Base-by-base conservation (phyloP, 2,888 invertebrate species). In the Tetranychus truncatus region DNA sequence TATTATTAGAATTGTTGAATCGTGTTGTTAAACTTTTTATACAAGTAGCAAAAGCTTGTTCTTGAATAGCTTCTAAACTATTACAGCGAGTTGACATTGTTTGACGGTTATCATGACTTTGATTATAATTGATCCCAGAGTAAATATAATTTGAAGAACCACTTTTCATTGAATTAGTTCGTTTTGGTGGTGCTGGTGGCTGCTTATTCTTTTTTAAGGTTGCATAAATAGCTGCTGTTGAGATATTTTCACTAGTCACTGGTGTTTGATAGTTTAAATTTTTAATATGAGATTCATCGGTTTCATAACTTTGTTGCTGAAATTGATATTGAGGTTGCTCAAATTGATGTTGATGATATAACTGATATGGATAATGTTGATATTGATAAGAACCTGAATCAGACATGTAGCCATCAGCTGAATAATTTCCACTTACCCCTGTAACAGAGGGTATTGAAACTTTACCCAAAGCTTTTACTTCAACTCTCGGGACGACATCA, bases 101-200 rank as follows among this genome's bases (percentile, higher is more conserved):
- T 34, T 21, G 71, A 21, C 15, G 21, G 24, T 24, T 71, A 9
- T 24, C 24, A 15, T 71, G 71, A 24, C 34, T 20, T 71, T 71
- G 71, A 15, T 71, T 15, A 24, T n/a, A 21, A n/a, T 21, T 71
- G n/a, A n/a, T 24, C 6, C 21, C n/a, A 21, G 8, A 21, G 18
- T 20, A 71, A 71, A 34, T 71, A 71, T 71, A 24, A 24, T 71
- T 71, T 8, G 71, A 71, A 71, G 44, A 45, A 11, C 20, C 20
- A 55, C 77, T 78, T 76, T 81, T 81, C 67, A 84, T 82, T 20
- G 83, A 84, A 78, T 83, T 81, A 20, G 82, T 83, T 66, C 85
- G 81, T 79, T 84, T 84, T 4, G 85, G 85, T 8, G 84, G 84
- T 4, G 84, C 84, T n/a, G 84, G 85, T 9, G 83, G 83, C 82